These are phyloP conservation scores for Drosophila subpulchrella DNA, from an alignment of 1,140 invertebrate species.

Conservation along the genomic window DNA sequence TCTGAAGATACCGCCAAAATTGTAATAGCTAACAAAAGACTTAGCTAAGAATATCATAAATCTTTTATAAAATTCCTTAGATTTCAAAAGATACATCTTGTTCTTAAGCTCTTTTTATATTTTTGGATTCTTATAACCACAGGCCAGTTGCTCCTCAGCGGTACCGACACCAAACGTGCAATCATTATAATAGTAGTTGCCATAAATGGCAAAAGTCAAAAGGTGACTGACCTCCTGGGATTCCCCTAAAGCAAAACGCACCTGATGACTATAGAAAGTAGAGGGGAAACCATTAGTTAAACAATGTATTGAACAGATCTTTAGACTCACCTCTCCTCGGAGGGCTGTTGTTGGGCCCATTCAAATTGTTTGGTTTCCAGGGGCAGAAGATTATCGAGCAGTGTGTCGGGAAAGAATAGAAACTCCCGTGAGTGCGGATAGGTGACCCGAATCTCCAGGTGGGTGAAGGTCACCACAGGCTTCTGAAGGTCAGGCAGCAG, in stretches of 20 bases:
- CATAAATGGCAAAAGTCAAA: slow-evolving; percentile 71
- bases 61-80: too few species aligned
- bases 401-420: slow-evolving; percentile 57
- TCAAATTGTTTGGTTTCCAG: slow-evolving; percentile 55
- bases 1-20: not conserved
- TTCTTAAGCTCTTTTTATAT: not conserved
- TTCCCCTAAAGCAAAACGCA: slow-evolving; percentile 33
- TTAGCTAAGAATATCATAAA: too few species aligned
- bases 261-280: slow-evolving; percentile 34
- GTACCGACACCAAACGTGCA: slow-evolving; percentile 44
- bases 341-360: slow-evolving; percentile 32
- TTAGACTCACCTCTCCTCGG: slow-evolving; percentile 18
- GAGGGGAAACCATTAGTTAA: not conserved
- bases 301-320: too few species aligned
- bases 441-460: slow-evolving; percentile 46
- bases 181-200: slow-evolving; percentile 66
- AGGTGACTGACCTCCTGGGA: slow-evolving; percentile 39
- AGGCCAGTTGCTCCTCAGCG: slow-evolving; percentile 19
- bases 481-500: slow-evolving; percentile 10
- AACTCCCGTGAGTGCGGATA: slow-evolving; percentile 46
- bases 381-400: slow-evolving; percentile 60
- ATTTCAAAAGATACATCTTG: too few species aligned
- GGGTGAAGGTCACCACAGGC: slow-evolving; percentile 32
- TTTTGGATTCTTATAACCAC: slow-evolving; percentile 26
- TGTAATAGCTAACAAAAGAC: too few species aligned